phyloP scores from a whole-genome alignment of 2,113 vertebrate genomes.

The Noturus placidus region DNA sequence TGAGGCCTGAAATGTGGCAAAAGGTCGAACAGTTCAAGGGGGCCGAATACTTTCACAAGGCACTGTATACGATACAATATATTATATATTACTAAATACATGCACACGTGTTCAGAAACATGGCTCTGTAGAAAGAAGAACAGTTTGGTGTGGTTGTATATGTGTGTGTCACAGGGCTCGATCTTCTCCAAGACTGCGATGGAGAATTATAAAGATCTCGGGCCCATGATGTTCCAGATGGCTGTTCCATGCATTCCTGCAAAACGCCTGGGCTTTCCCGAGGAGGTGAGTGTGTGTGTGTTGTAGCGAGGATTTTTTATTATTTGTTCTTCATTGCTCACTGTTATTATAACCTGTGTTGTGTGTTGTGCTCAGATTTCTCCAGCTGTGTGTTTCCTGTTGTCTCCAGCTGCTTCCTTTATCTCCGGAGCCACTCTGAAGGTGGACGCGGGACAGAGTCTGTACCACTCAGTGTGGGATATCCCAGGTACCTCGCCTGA shows the following conservation, averaged over 20 bases:
- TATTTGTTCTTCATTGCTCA: not conserved
- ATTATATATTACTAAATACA: not conserved
- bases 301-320: not conserved
- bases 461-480: constrained; percentile 67
- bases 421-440: constrained; percentile 84
- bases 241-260: constrained; percentile 73
- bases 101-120: not conserved
- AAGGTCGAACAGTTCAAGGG: too few species aligned
- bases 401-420: constrained; percentile 87
- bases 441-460: constrained; percentile 83
- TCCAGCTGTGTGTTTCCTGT: constrained; percentile 85
- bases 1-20: too few species aligned
- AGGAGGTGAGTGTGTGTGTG: constrained; percentile 74
- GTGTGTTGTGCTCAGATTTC: constrained; percentile 76
- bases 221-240: constrained; percentile 70
- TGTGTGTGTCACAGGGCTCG: constrained; percentile 69
- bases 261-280: constrained; percentile 83
- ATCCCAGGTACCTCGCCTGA: constrained; percentile 75
- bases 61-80: too few species aligned
- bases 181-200: constrained; percentile 87
- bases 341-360: not conserved
- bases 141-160: not conserved
- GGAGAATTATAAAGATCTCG: constrained; percentile 82
- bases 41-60: too few species aligned
- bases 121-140: not conserved